A percentile compares a stretch with the other conserved stretches of the same genome.
These are phyloP conservation scores for Chromis chromis DNA, from an alignment of 2,797 vertebrate species.

Conservation along the genomic window DNA sequence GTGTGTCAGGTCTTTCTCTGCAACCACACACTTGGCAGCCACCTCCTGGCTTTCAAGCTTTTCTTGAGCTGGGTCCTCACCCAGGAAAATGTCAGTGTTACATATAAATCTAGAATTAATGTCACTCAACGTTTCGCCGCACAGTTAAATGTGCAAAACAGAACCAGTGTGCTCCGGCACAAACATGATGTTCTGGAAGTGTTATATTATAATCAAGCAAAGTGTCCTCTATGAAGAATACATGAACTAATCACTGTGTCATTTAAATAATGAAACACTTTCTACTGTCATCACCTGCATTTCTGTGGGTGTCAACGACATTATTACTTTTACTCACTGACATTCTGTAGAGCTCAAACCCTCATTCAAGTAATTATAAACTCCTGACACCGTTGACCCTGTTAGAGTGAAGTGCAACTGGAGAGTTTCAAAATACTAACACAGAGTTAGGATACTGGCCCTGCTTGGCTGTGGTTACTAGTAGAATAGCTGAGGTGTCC, in stretches of 20 bases:
- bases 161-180: constrained; percentile 4
- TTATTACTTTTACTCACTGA: constrained; percentile 56
- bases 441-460: constrained; percentile 49
- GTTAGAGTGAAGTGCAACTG: neutral
- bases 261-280: constrained; percentile 71
- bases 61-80: constrained; percentile 11
- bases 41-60: neutral
- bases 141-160: constrained; percentile 15
- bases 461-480: constrained; percentile 54
- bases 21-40: constrained; percentile 12
- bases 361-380: constrained; percentile 61
- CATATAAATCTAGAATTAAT: constrained; percentile 22
- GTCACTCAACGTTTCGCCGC: constrained; percentile 2
- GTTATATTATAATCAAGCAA: constrained; percentile 24
- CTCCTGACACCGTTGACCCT: constrained; percentile 66
- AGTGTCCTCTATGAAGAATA: neutral
- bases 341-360: constrained; percentile 32
- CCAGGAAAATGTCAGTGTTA: constrained; percentile 19
- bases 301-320: constrained; percentile 37
- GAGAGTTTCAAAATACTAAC: constrained; percentile 24
- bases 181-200: constrained; percentile 22
- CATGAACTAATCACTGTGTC: constrained; percentile 37
- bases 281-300: constrained; percentile 52
- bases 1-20: constrained; percentile 6
- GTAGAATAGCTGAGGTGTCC: constrained; percentile 59